These are phyloP conservation scores for Peribatodes rhomboidaria DNA, from an alignment of 2,888 invertebrate species.

Conservation along the genomic window DNA sequence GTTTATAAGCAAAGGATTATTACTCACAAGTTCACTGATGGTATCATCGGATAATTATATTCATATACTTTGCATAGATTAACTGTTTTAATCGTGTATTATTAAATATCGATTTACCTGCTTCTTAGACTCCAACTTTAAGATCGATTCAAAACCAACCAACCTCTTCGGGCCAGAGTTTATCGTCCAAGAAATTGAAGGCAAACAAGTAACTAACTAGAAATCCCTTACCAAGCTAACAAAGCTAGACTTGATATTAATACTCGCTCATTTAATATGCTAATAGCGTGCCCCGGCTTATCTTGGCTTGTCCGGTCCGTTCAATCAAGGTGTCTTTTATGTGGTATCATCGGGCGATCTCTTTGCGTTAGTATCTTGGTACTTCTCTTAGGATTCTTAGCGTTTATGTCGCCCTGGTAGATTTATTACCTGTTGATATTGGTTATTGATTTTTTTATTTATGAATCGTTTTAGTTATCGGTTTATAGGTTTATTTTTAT, in stretches of 20 bases:
- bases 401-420: constrained; percentile 72
- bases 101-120: background rate
- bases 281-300: constrained; percentile 74
- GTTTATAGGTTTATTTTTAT: background rate
- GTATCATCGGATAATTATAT: background rate
- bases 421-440: constrained; percentile 71
- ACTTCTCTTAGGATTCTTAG: constrained; percentile 61
- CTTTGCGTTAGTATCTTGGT: constrained; percentile 37
- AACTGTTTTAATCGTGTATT: background rate
- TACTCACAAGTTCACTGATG: no score
- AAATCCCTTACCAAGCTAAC: constrained; percentile 44
- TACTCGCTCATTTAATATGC: constrained; percentile 83
- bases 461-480: background rate
- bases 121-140: background rate
- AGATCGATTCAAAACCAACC: constrained; percentile 8
- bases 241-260: constrained; percentile 72
- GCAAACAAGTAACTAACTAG: constrained; percentile 30
- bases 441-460: constrained; percentile 23
- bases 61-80: background rate
- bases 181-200: constrained; percentile 31
- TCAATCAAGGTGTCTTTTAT: constrained; percentile 85
- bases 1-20: no score
- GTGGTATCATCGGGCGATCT: constrained; percentile 75
- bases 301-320: constrained; percentile 80
- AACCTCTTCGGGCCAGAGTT: constrained; percentile 8